Evolutionary conservation across 2,113 vertebrate genomes (phyloP), one percentile per base, ranked within the genome.

Genomic region (Psittacula cyanocephala): DNA sequence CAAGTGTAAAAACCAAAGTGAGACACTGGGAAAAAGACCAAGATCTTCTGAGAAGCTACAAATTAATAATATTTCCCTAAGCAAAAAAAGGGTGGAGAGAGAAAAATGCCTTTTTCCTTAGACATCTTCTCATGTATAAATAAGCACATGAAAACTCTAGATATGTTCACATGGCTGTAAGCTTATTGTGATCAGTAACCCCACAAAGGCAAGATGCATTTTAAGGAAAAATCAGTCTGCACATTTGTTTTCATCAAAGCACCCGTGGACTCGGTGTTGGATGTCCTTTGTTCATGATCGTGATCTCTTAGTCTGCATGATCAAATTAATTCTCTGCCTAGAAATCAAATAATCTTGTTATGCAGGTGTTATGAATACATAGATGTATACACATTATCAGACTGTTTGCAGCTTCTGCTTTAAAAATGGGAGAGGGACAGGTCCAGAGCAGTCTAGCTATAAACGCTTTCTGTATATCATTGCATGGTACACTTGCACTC

Each of bases 401-500:
- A 41, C 35, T 18, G 6, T 29, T 89, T 78, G 81, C 46, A 27
- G 37, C 49, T 88, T 91, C 43, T 90, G 53, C 89, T 95, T 94
- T 83, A 91, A 86, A 89, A 82, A 86, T 55, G 37, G 33, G 52
- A 52, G 44, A 85, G 78, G 78, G 67, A 67, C 44, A 53, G n/a
- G 33, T 63, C 81, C 71, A 84, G 60, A 92, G 24, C 43, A 71
- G 64, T 84, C 46, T 31, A 84, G 77, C 80, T 89, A 35, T 68
- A 83, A 94, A 93, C 93, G 88, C 55, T 88, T 92, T 86, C 91
- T 92, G 69, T 88, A 29, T 92, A 92, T 87, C 74, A 88, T 70
- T 57, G 71, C 79, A 86, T 77, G 63, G 75, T 91, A 86, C 67
- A 69, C 71, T 88, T 91, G 67, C 41, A 88, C 53, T 90, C 88